Evolutionary conservation across 2,888 invertebrate genomes (phyloP).

Genomic region (Cyrtodaria siliqua): DNA sequence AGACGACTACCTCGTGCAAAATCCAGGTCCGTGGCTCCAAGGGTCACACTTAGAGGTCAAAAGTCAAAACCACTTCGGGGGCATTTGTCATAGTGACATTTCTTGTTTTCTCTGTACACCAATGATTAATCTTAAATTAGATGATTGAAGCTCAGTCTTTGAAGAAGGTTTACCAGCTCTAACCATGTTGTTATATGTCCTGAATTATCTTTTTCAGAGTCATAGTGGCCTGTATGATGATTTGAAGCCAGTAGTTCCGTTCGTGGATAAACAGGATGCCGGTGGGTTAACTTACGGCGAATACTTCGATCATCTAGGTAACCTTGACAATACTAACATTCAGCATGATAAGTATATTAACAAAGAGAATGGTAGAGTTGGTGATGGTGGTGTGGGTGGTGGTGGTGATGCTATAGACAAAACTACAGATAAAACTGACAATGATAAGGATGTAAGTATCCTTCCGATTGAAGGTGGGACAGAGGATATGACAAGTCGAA

Average conservation of each 20-base stretch:
- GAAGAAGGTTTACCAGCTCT: too few relatives aligned
- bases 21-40: too few relatives aligned
- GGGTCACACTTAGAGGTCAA: too few relatives aligned
- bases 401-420: conserved; percentile 5
- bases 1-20: too few relatives aligned
- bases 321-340: conserved; percentile 29
- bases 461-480: conserved; percentile 55
- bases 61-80: too few relatives aligned
- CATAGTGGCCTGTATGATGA: conserved; percentile 61
- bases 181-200: too few relatives aligned
- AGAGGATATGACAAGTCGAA: conserved; percentile 20
- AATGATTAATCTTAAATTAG: too few relatives aligned
- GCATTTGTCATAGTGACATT: too few relatives aligned
- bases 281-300: conserved; percentile 39
- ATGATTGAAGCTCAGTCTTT: too few relatives aligned
- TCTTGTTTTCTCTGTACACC: too few relatives aligned
- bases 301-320: conserved; percentile 46
- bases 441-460: conserved; percentile 13
- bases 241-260: conserved; percentile 50
- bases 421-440: not conserved
- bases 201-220: conserved; percentile 44
- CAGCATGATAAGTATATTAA: conserved; percentile 35
- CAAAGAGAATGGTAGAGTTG: conserved; percentile 37
- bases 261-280: conserved; percentile 56
- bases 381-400: conserved; percentile 31